Evolutionary conservation across 2,113 vertebrate species (phyloP).

Genomic region (Actenoides lindsayi): DNA sequence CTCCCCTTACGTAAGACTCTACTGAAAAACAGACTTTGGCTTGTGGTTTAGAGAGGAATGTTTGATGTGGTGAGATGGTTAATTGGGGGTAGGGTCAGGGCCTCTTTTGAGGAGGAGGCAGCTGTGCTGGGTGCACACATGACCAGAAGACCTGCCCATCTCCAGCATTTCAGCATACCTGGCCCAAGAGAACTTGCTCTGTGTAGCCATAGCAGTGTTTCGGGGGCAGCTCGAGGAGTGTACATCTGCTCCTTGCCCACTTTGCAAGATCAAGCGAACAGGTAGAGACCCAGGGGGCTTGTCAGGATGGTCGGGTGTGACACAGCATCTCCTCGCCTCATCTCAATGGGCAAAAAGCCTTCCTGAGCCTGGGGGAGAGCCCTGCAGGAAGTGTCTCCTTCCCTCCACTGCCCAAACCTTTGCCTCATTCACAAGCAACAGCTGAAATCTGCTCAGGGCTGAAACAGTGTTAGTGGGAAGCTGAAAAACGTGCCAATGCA

Average conservation of each 20-base stretch:
- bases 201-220: neutral
- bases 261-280: neutral
- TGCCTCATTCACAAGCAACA: rapidly evolving
- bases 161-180: neutral
- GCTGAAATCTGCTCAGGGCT: neutral
- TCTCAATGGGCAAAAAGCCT: neutral
- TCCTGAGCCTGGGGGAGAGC: neutral
- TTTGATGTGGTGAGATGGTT: neutral
- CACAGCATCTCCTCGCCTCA: neutral
- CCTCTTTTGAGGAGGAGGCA: neutral
- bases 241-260: neutral
- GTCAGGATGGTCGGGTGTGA: neutral
- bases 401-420: rapidly evolving
- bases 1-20: neutral
- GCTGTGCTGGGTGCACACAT: neutral
- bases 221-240: neutral
- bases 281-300: rapidly evolving
- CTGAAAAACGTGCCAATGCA: neutral
- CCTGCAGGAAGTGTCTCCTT: neutral
- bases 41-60: neutral
- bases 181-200: neutral
- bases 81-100: rapidly evolving
- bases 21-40: neutral
- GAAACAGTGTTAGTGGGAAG: neutral
- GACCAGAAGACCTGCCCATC: neutral